Percentiles rank a stretch among this genome's conserved stretches.
These are phyloP conservation scores for Encarsia formosa DNA, from an alignment of 2,888 invertebrate species.

Conservation along the genomic window DNA sequence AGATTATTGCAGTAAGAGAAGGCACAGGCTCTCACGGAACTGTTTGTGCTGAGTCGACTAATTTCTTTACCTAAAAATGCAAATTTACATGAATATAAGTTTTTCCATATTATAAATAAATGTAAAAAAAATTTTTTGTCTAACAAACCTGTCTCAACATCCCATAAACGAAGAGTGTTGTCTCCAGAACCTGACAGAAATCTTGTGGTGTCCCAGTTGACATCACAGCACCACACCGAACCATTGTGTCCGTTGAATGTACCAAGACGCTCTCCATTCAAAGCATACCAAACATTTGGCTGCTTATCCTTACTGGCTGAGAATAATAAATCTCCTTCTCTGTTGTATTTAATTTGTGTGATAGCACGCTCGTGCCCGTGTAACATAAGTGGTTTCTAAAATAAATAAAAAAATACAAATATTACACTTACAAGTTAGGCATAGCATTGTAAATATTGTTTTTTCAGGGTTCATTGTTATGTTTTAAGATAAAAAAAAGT, in stretches of 20 bases:
- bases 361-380: slow-evolving; percentile 99
- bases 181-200: slow-evolving; percentile 94
- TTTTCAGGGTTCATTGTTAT: too few relatives aligned
- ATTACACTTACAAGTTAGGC: too few relatives aligned
- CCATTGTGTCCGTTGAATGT: slow-evolving; percentile 96
- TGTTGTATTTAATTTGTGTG: slow-evolving; percentile 95
- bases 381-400: slow-evolving; percentile 91
- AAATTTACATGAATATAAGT: too few relatives aligned
- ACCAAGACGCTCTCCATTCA: slow-evolving; percentile 96
- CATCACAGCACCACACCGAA: slow-evolving; percentile 97
- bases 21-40: slow-evolving; percentile 86
- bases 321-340: slow-evolving; percentile 96
- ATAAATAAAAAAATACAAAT: too few relatives aligned
- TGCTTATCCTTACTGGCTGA: slow-evolving; percentile 92
- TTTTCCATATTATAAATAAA: too few relatives aligned
- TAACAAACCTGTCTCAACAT: slow-evolving; percentile 70
- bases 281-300: slow-evolving; percentile 97
- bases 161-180: slow-evolving; percentile 89
- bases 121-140: too few relatives aligned
- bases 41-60: slow-evolving; percentile 73
- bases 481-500: too few relatives aligned
- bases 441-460: too few relatives aligned
- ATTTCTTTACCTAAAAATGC: slow-evolving; percentile 67
- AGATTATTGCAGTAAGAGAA: slow-evolving; percentile 92
- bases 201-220: slow-evolving; percentile 90